Percentiles rank a stretch among this genome's conserved stretches.
phyloP scores from a whole-genome alignment of 2,888 invertebrate species.

The Diplazon laetatorius region DNA sequence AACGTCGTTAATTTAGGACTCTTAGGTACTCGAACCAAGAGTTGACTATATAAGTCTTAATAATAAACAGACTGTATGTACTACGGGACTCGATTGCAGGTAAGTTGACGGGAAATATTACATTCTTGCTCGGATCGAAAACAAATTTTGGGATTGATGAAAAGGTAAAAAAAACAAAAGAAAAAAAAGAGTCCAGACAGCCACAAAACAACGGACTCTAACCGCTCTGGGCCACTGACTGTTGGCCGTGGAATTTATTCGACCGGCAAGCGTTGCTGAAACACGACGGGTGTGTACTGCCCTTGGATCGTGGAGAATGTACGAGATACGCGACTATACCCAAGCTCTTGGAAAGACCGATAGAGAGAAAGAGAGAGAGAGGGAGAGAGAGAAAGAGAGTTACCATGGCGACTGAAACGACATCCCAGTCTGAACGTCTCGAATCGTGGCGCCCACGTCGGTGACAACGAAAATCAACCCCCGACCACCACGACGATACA shows the following conservation, averaged over 20 bases:
- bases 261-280: neutral
- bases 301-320: neutral
- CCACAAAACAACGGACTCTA: neutral
- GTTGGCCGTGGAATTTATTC: neutral
- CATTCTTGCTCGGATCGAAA: too few relatives aligned
- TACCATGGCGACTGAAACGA: conserved; percentile 65
- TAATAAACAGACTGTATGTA: too few relatives aligned
- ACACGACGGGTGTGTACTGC: neutral
- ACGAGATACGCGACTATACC: neutral
- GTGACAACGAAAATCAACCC: conserved; percentile 7
- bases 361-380: conserved; percentile 61
- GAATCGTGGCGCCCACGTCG: conserved; percentile 48
- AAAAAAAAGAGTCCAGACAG: too few relatives aligned
- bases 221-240: neutral
- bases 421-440: conserved; percentile 61
- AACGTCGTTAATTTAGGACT: too few relatives aligned
- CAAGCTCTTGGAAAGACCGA: conserved; percentile 20
- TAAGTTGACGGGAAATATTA: too few relatives aligned
- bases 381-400: conserved; percentile 62
- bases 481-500: conserved; percentile 14
- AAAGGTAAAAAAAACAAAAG: too few relatives aligned
- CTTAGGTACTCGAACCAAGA: too few relatives aligned
- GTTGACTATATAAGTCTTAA: too few relatives aligned
- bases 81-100: conserved; percentile 20
- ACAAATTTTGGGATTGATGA: too few relatives aligned